These are phyloP conservation scores for Neofelis nebulosa DNA, from an alignment of 2,113 vertebrate species.

Conservation along the genomic window DNA sequence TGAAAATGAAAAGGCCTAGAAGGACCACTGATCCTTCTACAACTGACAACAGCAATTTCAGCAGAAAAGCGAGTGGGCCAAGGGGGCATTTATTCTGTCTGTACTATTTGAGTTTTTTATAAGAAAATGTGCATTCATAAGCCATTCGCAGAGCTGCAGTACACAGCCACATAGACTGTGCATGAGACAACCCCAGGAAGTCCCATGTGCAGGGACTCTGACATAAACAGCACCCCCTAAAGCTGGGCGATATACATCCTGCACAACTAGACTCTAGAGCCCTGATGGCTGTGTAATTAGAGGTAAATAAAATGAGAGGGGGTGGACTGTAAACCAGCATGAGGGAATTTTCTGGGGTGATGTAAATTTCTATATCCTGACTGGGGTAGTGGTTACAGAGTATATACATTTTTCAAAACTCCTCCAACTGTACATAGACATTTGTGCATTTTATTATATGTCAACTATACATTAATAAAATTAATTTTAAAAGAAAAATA, in stretches of 20 bases:
- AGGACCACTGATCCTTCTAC: not conserved
- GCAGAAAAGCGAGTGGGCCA: not conserved
- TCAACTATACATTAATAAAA: not conserved
- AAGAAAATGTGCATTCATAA: not conserved
- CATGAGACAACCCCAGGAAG: not conserved
- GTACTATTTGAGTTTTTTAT: not conserved
- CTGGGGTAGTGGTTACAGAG: not conserved
- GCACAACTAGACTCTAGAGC: not conserved
- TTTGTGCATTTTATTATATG: not conserved
- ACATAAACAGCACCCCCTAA: not conserved
- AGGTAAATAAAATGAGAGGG: not conserved
- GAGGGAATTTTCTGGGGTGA: not conserved
- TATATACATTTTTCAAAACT: not conserved
- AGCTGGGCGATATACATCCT: not conserved
- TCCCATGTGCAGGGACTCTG: not conserved
- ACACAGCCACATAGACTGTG: not conserved
- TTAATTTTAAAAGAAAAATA: conserved; percentile 45
- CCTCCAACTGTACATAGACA: not conserved
- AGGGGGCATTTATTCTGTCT: not conserved
- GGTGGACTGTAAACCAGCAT: not conserved
- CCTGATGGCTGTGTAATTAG: not conserved
- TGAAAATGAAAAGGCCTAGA: not conserved
- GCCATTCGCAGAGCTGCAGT: not conserved
- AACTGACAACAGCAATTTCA: not conserved
- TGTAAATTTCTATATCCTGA: not conserved